Base-by-base conservation (phyloP, 2,113 vertebrate species). In the Nothobranchius kuhntae region DNA sequence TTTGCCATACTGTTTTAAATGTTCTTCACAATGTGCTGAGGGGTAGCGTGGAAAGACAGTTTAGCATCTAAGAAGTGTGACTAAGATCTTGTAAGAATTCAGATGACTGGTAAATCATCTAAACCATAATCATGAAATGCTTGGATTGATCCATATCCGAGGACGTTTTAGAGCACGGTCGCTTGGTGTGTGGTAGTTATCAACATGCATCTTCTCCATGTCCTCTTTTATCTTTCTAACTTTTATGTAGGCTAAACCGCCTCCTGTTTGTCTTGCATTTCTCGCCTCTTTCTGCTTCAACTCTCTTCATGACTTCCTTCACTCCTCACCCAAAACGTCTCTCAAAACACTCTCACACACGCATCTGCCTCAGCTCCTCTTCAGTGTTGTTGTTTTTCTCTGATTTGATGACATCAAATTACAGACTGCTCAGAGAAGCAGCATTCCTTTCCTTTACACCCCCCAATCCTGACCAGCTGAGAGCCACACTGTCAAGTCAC, bases 341-440 rank as follows among this genome's bases (percentile, higher is more conserved):
- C 68, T 59, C 65, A 57, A 68, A 46, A 75, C 51, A 65, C 51
- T 3, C 55, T 21, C 51, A 56, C 55, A 61, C 53, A 65, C 55
- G 30, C 38, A 40, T 0, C 53, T 42, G 46, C 56, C 61, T 44
- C 45, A 1, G 68, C 69, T 72, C 65, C 11, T 50, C 77, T 79
- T 59, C 54, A 62, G 80, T 84, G 80, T 83, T 79, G 63, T 63
- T 85, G 81, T 86, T 86, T 86, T 85, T 81, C 73, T 73, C 71
- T 46, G 81, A 84, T 81, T 87, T 85, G 87, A 91, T 89, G 89
- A 89, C 82, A 80, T 78, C 70, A 87, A 93, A 91, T 90, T 91
- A 92, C 87, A 93, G 87, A 82, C 86, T 75, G 54, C 50, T 47
- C 59, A 60, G 64, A 80, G 76, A 77, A 82, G 78, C 64, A 75